Conservation (phyloP, 2,888 invertebrate genomes). For the Andrena hattorfiana region DNA sequence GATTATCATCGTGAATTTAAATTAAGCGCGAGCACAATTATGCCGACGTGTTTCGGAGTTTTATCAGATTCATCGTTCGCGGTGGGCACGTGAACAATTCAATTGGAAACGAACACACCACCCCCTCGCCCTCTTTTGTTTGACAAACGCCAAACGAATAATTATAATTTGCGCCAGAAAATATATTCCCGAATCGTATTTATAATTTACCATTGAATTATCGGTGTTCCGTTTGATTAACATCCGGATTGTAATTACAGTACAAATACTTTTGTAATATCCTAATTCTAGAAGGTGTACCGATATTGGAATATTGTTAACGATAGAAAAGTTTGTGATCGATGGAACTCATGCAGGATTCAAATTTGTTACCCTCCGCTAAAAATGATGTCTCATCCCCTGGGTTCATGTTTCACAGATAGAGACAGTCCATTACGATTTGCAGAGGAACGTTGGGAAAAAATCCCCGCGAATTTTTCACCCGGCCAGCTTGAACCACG, state of each 20-base stretch:
- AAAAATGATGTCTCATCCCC: not conserved
- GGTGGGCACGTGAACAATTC: conserved; percentile 50
- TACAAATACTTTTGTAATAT: not conserved
- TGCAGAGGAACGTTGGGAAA: conserved; percentile 30
- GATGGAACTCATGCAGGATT: too few species aligned
- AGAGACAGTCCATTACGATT: conserved; percentile 31
- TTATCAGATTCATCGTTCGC: conserved; percentile 55
- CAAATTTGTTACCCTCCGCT: not conserved
- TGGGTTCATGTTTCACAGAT: conserved; percentile 10
- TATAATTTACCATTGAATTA: conserved; percentile 21
- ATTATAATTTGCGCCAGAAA: conserved; percentile 44
- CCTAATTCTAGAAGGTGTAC: not conserved
- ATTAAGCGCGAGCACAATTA: conserved; percentile 63
- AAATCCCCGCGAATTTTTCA: conserved; percentile 75
- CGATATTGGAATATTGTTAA: not conserved
- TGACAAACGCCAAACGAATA: conserved; percentile 48
- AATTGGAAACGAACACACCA: conserved; percentile 57
- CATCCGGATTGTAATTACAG: not conserved
- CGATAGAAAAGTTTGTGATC: not conserved
- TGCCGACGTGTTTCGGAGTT: conserved; percentile 52
- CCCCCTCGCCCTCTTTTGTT: conserved; percentile 29
- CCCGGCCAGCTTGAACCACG: conserved; percentile 54
- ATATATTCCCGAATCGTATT: conserved; percentile 17
- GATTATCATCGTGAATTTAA: conserved; percentile 69
- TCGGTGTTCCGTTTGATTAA: conserved; percentile 6